These are phyloP conservation scores for Axinella damicornis DNA, from an alignment of 37 sponge, comb jelly and placozoan species.

Conservation along the genomic window DNA sequence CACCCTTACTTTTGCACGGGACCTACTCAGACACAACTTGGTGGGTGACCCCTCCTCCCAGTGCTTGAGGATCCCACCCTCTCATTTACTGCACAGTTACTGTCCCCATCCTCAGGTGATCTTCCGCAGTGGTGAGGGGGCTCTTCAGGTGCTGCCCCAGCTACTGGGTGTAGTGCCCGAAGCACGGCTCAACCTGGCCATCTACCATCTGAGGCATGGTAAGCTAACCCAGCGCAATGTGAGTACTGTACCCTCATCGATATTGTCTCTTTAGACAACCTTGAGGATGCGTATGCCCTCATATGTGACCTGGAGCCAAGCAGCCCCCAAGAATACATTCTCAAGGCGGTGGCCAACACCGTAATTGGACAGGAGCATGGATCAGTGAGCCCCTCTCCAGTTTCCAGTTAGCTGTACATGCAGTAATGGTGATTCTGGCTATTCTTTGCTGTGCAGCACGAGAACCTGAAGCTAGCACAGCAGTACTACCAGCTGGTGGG, in stretches of 20 bases:
- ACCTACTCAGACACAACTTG: conserved; percentile 95
- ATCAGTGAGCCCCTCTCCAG: conserved; percentile 65
- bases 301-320: conserved; percentile 95
- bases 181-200: conserved; percentile 95
- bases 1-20: conserved; percentile 89
- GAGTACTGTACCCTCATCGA: background rate
- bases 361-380: conserved; percentile 93
- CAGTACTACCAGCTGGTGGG: conserved; percentile 99
- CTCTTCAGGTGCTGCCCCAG: conserved; percentile 94
- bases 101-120: conserved; percentile 77
- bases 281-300: conserved; percentile 90
- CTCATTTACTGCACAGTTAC: background rate
- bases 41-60: conserved; percentile 22
- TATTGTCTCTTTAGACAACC: conserved; percentile 55
- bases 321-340: conserved; percentile 96
- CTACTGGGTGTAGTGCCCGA: conserved; percentile 95
- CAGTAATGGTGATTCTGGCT: background rate
- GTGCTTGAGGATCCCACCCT: background rate
- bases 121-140: conserved; percentile 95
- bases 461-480: conserved; percentile 92
- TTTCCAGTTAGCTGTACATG: too few species aligned
- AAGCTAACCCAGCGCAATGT: background rate
- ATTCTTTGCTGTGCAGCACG: conserved; percentile 60
- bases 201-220: conserved; percentile 89
- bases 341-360: conserved; percentile 95